Evolutionary conservation across 2,113 vertebrate species (phyloP), one percentile per base, ranked within the genome.

Genomic region (Tautogolabrus adspersus): DNA sequence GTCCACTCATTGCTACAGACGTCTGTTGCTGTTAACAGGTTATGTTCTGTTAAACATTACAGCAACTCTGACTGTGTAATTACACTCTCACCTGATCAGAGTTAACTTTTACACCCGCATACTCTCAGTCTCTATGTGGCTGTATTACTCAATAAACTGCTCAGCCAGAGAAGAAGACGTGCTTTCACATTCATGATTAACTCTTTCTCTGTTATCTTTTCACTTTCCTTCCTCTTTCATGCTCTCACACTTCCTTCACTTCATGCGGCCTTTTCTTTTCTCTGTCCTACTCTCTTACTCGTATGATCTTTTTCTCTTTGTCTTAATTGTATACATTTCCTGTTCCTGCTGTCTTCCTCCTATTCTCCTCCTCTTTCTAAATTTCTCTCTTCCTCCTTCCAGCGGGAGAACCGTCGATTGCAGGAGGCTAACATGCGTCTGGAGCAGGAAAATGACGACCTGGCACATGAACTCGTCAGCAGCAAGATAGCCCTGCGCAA

Each of bases 371-470:
- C 6, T 64, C 7, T 26, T 15, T 40, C 56, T 62, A 11, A 34
- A 5, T 38, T 10, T 49, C 15, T 1, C 12, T 40, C 22, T 67
- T 5, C 18, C 55, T 38, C 42, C 66, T 21, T 73, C 22, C 88
- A 99, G 98, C 90, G 98, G 19, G 98, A 99, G 91, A 99, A 99
- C 86, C 95, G 97, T 4, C 96, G 98, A 21, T 90, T 99, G 0
- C 98, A 99, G 76, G 98, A 99, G 71, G 97, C 98, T 2, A 99
- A 99, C 94, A 99, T 99, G 97, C 96, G 98, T 1, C 83, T 99
- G 92, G 98, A 99, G 91, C 98, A 99, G 88, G 98, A 99, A 90
- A 99, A 99, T 0, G 98, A 99, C n/a, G 98, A 99, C 88, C 91
- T 99, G 49, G 98, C 98, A 5, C 98, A 99, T 0, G 98, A 99